A percentile compares a stretch with the other conserved stretches of the same genome.
phyloP scores from a whole-genome alignment of 2,797 vertebrate species.

The Chaunax sp. region DNA sequence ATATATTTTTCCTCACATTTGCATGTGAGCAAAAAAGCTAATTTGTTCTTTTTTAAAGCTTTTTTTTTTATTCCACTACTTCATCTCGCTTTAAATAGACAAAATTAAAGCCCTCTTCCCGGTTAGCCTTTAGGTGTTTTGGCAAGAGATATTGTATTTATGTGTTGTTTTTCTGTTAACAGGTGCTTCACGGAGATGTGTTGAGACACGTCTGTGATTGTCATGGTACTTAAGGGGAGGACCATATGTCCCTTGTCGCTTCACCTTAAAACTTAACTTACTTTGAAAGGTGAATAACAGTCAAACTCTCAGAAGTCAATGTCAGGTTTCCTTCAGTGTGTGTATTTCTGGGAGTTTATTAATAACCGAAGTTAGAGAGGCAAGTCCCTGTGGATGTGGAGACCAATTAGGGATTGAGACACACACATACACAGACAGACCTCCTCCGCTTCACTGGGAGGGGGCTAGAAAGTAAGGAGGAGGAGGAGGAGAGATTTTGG shows the following conservation, averaged over 20 bases:
- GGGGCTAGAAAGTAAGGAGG: conserved; percentile 50
- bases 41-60: conserved; percentile 28
- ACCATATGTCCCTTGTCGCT: conserved; percentile 66
- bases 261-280: conserved; percentile 55
- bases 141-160: conserved; percentile 51
- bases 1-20: conserved; percentile 36
- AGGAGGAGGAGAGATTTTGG: conserved; percentile 60
- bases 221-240: conserved; percentile 56
- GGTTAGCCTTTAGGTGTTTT: conserved; percentile 63
- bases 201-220: conserved; percentile 52
- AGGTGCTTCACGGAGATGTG: conserved; percentile 69
- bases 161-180: conserved; percentile 31
- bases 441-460: conserved; percentile 55
- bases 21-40: conserved; percentile 8
- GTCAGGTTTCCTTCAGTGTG: conserved; percentile 22
- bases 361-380: conserved; percentile 73
- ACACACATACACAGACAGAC: conserved; percentile 1
- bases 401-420: conserved; percentile 25
- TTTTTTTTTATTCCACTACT: conserved; percentile 10
- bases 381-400: conserved; percentile 56
- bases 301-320: conserved; percentile 43
- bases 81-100: conserved; percentile 28
- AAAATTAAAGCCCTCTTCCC: conserved; percentile 45
- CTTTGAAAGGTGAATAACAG: conserved; percentile 59
- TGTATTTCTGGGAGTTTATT: conserved; percentile 65